Evolutionary conservation across 2,888 invertebrate species (phyloP), one percentile per base, ranked within the genome.

Genomic region (Ophion ventricosus): DNA sequence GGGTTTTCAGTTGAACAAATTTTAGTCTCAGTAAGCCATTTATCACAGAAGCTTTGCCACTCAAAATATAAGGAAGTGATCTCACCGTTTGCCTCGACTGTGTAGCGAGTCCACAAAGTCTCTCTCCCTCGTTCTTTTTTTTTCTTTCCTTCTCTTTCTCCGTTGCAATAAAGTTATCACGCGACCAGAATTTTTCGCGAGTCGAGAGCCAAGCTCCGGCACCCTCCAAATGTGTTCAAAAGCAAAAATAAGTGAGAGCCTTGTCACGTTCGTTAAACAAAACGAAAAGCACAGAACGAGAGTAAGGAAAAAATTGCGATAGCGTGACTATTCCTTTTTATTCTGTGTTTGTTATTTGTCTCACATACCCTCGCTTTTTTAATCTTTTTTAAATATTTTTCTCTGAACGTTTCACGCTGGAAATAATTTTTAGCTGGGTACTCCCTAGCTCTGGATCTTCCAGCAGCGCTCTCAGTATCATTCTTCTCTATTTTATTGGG

Each of bases 311-410:
- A 82, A 63, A 82, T 79, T 79, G 78, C 69, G 63, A 82, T 74
- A 74, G 82, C 82, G 78, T 74, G 78, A 79, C 78, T 43, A 40
- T 74, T 74, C 63, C 61, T 74, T 74, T 74, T 54, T 26, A 63
- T 74, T 77, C 40, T 26, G 8, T 11, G 20, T 20, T 56, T 61
- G 20, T 29, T 69, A 17, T 79, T 11, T 73, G 43, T 40, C 35
- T 78, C n/a, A 8, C 5, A 20, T 11, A 5, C 29, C 54, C 56
- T 78, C 23, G 14, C 14, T 63, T 29, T 26, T 61, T 49, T 17
- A 40, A 49, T 14, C 11, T 54, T 69, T 64, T 61, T 61, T 26
- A 35, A 72, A 54, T 59, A 40, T 56, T 67, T 67, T 66, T 29
- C 76, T 17, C 72, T n/a, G 72, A 64, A 77, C 72, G 64, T 76